Conservation (phyloP, 2,888 invertebrate species). For the Chrysomela aeneicollis region DNA sequence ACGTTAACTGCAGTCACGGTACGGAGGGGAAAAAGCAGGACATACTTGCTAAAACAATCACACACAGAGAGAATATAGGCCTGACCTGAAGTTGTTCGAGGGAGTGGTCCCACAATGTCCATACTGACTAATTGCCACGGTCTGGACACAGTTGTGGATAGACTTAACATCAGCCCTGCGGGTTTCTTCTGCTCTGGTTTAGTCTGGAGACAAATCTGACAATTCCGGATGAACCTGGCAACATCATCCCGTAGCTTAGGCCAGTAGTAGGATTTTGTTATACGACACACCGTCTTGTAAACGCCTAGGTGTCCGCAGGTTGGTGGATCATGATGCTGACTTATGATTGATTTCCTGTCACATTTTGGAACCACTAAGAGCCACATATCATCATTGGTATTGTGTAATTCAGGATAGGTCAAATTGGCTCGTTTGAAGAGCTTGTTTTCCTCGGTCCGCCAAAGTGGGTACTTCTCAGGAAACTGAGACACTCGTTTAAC, state of each 20-base stretch:
- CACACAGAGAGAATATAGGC: conserved; percentile 28
- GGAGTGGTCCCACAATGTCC: conserved; percentile 38
- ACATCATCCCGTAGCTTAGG: conserved; percentile 41
- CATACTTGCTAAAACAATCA: conserved; percentile 39
- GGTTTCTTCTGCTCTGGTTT: conserved; percentile 40
- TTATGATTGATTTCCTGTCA: conserved; percentile 19
- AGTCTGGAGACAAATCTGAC: conserved; percentile 35
- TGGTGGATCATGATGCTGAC: conserved; percentile 33
- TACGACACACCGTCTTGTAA: conserved; percentile 35
- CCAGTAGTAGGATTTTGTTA: conserved; percentile 40
- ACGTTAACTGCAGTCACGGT: conserved; percentile 27
- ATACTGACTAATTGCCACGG: conserved; percentile 33
- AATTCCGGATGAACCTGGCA: conserved; percentile 36
- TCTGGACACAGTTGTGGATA: background rate
- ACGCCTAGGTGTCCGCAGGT: conserved; percentile 40
- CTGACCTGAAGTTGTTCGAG: conserved; percentile 23
- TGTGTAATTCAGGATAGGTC: conserved; percentile 24
- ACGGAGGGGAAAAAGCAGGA: conserved; percentile 32
- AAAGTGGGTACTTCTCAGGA: conserved; percentile 32
- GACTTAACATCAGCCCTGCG: conserved; percentile 36
- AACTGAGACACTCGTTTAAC: conserved; percentile 21
- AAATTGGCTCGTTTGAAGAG: conserved; percentile 28
- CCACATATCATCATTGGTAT: conserved; percentile 29
- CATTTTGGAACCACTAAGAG: conserved; percentile 35
- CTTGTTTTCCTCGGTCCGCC: conserved; percentile 25